Percentiles rank a stretch among this genome's conserved stretches.
These are phyloP conservation scores for Tachina lurida DNA, from an alignment of 2,888 invertebrate species.

Conservation along the genomic window DNA sequence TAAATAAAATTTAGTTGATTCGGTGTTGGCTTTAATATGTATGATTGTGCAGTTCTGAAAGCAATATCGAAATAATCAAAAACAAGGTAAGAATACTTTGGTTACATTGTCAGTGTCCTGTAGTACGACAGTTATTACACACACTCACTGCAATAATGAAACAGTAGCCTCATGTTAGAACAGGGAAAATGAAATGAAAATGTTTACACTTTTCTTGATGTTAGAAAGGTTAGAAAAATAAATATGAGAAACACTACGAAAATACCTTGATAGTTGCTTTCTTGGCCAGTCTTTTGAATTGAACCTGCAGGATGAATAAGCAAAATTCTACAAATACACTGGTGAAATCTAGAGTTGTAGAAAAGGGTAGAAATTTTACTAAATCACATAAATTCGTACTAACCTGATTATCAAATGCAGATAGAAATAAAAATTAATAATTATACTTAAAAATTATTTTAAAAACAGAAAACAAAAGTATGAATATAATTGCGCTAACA, in stretches of 20 bases:
- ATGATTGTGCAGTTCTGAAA: slow-evolving; percentile 9
- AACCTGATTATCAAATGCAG: too few species aligned
- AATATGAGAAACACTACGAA: slow-evolving; percentile 24
- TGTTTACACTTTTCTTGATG: slow-evolving; percentile 46
- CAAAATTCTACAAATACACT: slow-evolving; percentile 5
- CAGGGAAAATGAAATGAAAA: slow-evolving; percentile 39
- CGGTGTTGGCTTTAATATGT: slow-evolving; percentile 19
- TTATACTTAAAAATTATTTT: too few species aligned
- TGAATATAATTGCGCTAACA: too few species aligned
- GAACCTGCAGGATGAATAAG: not conserved
- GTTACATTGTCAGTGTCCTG: slow-evolving; percentile 33
- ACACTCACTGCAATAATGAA: slow-evolving; percentile 14
- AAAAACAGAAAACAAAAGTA: too few species aligned
- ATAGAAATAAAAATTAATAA: too few species aligned
- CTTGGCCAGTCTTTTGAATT: not conserved
- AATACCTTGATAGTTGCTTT: not conserved
- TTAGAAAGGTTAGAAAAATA: slow-evolving; percentile 43
- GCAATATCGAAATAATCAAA: not conserved
- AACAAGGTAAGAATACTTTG: slow-evolving; percentile 9
- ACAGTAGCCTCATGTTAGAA: slow-evolving; percentile 28
- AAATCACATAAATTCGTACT: too few species aligned
- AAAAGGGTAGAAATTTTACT: too few species aligned
- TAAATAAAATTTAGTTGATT: not conserved
- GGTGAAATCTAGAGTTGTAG: not conserved
- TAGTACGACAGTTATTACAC: not conserved